Evolutionary conservation across 2,113 vertebrate genomes (phyloP).

Genomic region (Noturus placidus): DNA sequence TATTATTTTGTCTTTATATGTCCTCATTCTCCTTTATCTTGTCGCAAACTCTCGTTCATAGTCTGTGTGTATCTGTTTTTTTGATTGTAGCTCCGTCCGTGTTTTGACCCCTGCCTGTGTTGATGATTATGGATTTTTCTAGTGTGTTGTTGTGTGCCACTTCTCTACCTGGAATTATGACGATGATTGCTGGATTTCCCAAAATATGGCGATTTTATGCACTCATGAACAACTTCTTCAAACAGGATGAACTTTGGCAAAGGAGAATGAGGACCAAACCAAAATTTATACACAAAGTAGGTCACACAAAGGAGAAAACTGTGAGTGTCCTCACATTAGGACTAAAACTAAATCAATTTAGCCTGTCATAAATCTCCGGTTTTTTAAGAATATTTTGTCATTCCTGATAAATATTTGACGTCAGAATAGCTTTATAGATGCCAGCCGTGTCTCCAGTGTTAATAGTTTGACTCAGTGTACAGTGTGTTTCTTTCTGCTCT

Average conservation of each 20-base stretch:
- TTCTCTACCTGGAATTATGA: neutral
- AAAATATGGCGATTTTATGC: neutral
- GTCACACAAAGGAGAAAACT: too few relatives aligned
- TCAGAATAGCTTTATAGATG: neutral
- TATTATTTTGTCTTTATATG: too few relatives aligned
- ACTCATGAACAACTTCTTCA: neutral
- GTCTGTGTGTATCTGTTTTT: too few relatives aligned
- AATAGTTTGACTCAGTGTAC: neutral
- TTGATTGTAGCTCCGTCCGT: too few relatives aligned
- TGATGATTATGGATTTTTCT: neutral
- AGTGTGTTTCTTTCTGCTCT: neutral
- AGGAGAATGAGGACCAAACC: neutral
- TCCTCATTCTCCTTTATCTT: too few relatives aligned
- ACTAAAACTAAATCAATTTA: neutral
- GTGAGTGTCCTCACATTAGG: too few relatives aligned
- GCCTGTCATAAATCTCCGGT: neutral
- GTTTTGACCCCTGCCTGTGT: slow-evolving; percentile 76
- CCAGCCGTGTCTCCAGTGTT: neutral
- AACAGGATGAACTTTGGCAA: neutral
- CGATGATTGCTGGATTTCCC: neutral
- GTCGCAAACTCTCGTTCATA: too few relatives aligned
- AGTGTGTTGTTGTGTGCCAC: too few relatives aligned
- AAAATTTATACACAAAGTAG: neutral
- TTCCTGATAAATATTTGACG: neutral
- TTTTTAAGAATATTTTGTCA: neutral